A percentile compares a stretch with the other conserved stretches of the same genome.
phyloP scores from a whole-genome alignment of 2,888 invertebrate genomes.

The Tridacna crocea region DNA sequence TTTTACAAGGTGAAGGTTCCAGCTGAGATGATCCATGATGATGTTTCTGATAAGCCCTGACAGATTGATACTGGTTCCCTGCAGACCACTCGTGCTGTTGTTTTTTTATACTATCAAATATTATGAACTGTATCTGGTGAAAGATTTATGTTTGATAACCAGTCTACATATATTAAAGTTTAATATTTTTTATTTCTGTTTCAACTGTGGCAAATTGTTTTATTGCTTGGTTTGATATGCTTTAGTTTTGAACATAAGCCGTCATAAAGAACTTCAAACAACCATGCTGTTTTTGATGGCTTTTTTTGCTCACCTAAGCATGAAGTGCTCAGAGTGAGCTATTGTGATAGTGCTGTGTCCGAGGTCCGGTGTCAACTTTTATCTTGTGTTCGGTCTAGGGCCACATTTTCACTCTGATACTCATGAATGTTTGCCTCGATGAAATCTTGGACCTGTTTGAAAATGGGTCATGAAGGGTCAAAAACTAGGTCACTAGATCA shows the following conservation, averaged over 20 bases:
- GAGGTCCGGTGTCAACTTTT: neutral
- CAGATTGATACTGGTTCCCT: slow-evolving; percentile 1
- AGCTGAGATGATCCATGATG: too few species aligned
- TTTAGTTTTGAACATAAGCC: too few species aligned
- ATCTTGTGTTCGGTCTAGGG: neutral
- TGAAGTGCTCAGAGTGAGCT: neutral
- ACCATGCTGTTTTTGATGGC: too few species aligned
- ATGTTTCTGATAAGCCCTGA: neutral
- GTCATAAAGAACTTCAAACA: too few species aligned
- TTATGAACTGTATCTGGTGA: neutral
- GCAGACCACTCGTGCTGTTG: neutral
- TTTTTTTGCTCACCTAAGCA: neutral
- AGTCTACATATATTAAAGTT: neutral
- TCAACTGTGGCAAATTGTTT: too few species aligned
- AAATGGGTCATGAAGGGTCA: too few species aligned
- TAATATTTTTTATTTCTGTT: neutral
- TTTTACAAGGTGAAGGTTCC: too few species aligned
- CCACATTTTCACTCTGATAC: too few species aligned
- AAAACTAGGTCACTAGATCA: too few species aligned
- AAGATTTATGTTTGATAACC: slow-evolving; percentile 8
- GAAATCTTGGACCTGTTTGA: too few species aligned
- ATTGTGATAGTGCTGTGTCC: neutral
- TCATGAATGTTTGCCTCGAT: too few species aligned
- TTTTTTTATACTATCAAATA: neutral
- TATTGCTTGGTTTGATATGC: too few species aligned